Conservation (phyloP, 2,888 invertebrate genomes). For the Aquatica leii region DNA sequence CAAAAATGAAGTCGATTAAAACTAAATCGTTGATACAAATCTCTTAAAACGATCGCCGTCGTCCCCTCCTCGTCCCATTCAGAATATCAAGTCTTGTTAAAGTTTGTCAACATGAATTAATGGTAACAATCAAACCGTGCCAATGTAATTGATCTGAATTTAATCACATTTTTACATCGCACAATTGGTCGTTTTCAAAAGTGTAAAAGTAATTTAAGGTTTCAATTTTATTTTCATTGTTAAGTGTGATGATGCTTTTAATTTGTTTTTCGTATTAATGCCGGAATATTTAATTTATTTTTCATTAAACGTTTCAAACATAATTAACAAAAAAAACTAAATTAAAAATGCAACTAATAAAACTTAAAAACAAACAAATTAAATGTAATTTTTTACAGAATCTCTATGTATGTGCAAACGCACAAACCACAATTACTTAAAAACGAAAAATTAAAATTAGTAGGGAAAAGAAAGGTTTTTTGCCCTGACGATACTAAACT, state of each 20-base stretch:
- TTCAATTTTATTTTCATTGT: constrained; percentile 55
- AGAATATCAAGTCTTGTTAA: constrained; percentile 9
- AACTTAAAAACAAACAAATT: no score
- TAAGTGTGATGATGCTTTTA: constrained; percentile 53
- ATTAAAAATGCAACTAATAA: no score
- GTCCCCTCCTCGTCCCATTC: not conserved
- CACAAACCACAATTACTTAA: no score
- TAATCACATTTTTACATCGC: constrained; percentile 57
- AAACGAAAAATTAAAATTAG: no score
- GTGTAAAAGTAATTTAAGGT: constrained; percentile 58
- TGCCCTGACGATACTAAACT: no score
- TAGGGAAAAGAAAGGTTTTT: no score
- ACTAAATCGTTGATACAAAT: constrained; percentile 1
- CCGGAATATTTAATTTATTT: constrained; percentile 52
- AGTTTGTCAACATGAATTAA: constrained; percentile 53
- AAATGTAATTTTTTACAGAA: no score
- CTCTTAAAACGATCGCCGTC: constrained; percentile 1
- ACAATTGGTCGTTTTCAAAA: constrained; percentile 56
- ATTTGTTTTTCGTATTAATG: constrained; percentile 48
- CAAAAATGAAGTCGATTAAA: constrained; percentile 8
- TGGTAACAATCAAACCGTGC: constrained; percentile 47
- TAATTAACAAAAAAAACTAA: constrained; percentile 3
- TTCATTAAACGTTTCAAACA: not conserved
- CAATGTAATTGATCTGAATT: constrained; percentile 52
- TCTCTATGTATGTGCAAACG: no score